These are phyloP conservation scores for Caenorhabditis sp. DNA, from an alignment of 2,888 invertebrate species.

Conservation along the genomic window DNA sequence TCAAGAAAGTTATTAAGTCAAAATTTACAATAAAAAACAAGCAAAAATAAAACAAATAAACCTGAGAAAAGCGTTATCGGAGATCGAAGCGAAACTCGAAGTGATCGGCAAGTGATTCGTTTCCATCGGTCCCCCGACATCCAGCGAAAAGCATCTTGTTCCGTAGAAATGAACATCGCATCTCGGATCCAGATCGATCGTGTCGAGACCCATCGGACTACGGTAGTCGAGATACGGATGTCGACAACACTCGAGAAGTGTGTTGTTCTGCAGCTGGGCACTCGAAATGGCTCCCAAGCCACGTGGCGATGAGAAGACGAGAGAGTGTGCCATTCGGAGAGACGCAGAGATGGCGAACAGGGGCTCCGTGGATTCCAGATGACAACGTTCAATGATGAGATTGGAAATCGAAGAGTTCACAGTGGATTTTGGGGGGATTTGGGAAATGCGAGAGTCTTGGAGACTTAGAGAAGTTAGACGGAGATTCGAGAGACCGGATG, in stretches of 20 bases:
- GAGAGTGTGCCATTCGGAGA: conserved; percentile 44
- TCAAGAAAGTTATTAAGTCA: no score
- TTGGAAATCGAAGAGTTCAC: conserved; percentile 17
- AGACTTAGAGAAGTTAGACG: conserved; percentile 13
- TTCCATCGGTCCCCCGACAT: not conserved
- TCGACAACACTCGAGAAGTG: conserved; percentile 55
- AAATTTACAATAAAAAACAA: no score
- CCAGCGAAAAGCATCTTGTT: conserved; percentile 17
- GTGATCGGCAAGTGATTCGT: conserved; percentile 39
- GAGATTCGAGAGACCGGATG: conserved; percentile 13
- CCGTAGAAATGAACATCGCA: conserved; percentile 52
- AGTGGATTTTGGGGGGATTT: conserved; percentile 22
- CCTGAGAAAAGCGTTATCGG: no score
- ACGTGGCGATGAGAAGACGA: conserved; percentile 50
- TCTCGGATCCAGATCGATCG: conserved; percentile 46
- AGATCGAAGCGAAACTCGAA: not conserved
- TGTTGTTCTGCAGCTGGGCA: conserved; percentile 63
- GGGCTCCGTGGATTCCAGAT: conserved; percentile 36
- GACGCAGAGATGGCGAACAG: conserved; percentile 46
- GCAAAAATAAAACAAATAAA: no score
- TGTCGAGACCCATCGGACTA: conserved; percentile 23
- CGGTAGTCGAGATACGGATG: conserved; percentile 34
- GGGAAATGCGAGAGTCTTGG: conserved; percentile 21
- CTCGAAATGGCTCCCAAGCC: conserved; percentile 48
- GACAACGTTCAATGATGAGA: conserved; percentile 33